A percentile compares a stretch with the other conserved stretches of the same genome.
phyloP scores from a whole-genome alignment of 2,888 invertebrate genomes.

The Ormyrus pomaceus region DNA sequence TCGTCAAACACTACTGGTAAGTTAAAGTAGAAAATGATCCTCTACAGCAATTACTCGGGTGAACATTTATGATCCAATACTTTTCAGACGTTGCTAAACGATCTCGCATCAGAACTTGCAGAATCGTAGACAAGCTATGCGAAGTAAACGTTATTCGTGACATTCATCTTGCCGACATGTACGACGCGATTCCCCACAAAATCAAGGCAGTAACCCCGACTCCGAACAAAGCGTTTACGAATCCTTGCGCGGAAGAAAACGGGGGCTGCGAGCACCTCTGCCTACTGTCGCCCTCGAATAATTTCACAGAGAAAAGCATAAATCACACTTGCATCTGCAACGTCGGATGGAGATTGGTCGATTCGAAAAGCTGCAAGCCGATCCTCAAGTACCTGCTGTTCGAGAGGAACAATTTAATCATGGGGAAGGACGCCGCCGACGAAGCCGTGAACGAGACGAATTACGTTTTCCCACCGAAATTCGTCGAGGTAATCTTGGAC shows the following conservation, averaged over 20 bases:
- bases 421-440: neutral
- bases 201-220: no score
- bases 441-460: neutral
- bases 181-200: neutral
- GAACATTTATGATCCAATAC: neutral
- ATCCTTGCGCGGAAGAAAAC: neutral
- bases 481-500: neutral
- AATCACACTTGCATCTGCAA: neutral
- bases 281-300: neutral
- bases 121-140: neutral
- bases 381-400: conserved; percentile 1
- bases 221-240: neutral
- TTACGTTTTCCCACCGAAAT: neutral
- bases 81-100: neutral
- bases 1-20: neutral
- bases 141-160: neutral
- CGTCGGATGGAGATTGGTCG: neutral
- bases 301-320: neutral
- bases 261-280: neutral
- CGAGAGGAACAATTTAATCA: neutral
- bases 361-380: neutral
- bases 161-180: neutral
- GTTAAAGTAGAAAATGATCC: neutral
- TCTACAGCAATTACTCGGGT: neutral
- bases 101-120: neutral